A percentile compares a stretch with the other conserved stretches of the same genome.
Conservation (phyloP, 2,797 vertebrate genomes). For the Gymnothorax javanicus region DNA sequence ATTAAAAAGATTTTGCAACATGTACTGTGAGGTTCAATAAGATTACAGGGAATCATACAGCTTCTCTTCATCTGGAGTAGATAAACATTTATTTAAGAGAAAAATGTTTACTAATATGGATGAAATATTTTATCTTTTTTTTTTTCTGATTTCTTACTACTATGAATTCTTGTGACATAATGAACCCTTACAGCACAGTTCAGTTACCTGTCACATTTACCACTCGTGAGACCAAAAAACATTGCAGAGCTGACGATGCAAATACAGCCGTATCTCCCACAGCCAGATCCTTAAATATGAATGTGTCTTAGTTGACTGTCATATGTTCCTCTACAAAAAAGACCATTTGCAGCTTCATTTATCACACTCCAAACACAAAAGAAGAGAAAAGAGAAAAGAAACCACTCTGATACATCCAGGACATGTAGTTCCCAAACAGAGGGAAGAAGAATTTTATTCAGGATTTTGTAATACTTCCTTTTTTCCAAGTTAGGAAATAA, state of each 20-base stretch:
- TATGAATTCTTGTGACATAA: not conserved
- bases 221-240: not conserved
- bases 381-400: not conserved
- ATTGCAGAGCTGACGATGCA: not conserved
- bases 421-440: not conserved
- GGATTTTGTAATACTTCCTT: not conserved
- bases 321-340: not conserved
- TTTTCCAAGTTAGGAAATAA: not conserved
- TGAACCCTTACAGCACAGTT: not conserved
- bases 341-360: not conserved
- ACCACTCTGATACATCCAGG: not conserved
- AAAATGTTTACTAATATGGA: slow-evolving; percentile 19
- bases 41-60: not conserved
- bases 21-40: not conserved
- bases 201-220: slow-evolving; percentile 3
- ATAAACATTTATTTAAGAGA: slow-evolving; percentile 33
- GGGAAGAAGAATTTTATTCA: not conserved
- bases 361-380: not conserved
- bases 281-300: not conserved
- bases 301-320: not conserved
- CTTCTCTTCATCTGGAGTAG: slow-evolving; percentile 2
- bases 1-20: not conserved
- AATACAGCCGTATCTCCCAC: not conserved
- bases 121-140: not conserved
- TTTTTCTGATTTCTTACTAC: no score